A percentile compares a stretch with the other conserved stretches of the same genome.
These are phyloP conservation scores for Erinaceus europaeus DNA, from an alignment of 2,113 vertebrate species.

Conservation along the genomic window DNA sequence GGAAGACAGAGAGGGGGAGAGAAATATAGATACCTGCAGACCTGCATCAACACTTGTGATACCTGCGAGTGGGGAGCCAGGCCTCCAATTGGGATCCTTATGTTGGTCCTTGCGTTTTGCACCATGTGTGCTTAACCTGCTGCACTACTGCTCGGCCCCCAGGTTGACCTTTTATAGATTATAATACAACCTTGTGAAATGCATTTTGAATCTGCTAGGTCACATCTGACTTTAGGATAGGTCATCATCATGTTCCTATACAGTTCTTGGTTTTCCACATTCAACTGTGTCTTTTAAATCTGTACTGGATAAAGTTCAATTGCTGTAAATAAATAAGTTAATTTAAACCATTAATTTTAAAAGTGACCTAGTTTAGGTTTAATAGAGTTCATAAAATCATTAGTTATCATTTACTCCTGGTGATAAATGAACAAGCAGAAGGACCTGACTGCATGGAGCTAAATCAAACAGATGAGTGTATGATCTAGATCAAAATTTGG, in stretches of 20 bases:
- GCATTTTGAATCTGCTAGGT: background rate
- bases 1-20: too few relatives aligned
- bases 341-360: background rate
- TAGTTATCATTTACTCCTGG: background rate
- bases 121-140: too few relatives aligned
- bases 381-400: background rate
- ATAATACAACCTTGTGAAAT: too few relatives aligned
- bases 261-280: background rate
- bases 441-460: background rate
- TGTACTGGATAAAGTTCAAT: background rate
- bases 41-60: too few relatives aligned
- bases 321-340: background rate
- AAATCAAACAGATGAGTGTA: background rate
- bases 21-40: too few relatives aligned
- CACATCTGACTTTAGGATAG: background rate
- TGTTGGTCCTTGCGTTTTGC: too few relatives aligned
- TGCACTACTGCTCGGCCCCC: too few relatives aligned
- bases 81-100: too few relatives aligned
- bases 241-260: background rate
- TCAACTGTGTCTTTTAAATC: background rate
- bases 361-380: background rate
- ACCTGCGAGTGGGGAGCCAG: too few relatives aligned
- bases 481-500: background rate
- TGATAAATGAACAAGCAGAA: background rate
- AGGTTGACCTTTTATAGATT: background rate